Evolutionary conservation across 2,888 invertebrate species (phyloP).

Genomic region (Chrysotoxum bicinctum): DNA sequence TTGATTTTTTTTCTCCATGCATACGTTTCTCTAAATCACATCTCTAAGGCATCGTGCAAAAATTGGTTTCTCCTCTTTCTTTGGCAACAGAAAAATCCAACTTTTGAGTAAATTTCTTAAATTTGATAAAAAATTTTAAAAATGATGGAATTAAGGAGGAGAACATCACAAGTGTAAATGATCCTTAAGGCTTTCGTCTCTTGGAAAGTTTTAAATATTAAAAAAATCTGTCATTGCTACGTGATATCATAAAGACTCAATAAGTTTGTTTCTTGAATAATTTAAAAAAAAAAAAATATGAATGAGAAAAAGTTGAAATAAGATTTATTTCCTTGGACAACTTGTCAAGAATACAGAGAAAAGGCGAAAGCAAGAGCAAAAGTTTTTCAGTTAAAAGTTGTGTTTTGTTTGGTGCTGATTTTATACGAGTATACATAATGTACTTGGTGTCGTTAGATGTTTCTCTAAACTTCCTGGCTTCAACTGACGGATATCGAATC

Average conservation of each 20-base stretch:
- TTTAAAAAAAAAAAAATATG: slow-evolving; percentile 5
- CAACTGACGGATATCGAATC: not conserved
- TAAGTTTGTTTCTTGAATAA: slow-evolving; percentile 8
- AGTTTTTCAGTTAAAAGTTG: slow-evolving; percentile 70
- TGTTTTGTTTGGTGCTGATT: slow-evolving; percentile 34
- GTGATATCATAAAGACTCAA: slow-evolving; percentile 48
- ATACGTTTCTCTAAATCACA: not conserved
- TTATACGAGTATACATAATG: not conserved
- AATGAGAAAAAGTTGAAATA: slow-evolving; percentile 45
- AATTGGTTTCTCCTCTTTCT: not conserved
- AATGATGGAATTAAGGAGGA: not conserved
- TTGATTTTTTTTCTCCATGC: not conserved
- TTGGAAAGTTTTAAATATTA: slow-evolving; percentile 18
- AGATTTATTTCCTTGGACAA: slow-evolving; percentile 65
- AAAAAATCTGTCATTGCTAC: slow-evolving; percentile 46
- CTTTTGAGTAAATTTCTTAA: not conserved
- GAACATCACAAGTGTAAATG: slow-evolving; percentile 51
- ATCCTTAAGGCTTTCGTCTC: slow-evolving; percentile 14
- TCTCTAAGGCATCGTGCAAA: not conserved
- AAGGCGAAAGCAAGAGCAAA: slow-evolving; percentile 20
- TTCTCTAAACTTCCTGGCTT: not conserved
- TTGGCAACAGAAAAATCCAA: not conserved
- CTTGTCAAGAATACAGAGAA: slow-evolving; percentile 23
- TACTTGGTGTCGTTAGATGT: slow-evolving; percentile 22
- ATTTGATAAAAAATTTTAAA: not conserved